Percentiles rank a stretch among this genome's conserved stretches.
These are phyloP conservation scores for Meta bourneti DNA, from an alignment of 2,888 invertebrate species.

Conservation along the genomic window DNA sequence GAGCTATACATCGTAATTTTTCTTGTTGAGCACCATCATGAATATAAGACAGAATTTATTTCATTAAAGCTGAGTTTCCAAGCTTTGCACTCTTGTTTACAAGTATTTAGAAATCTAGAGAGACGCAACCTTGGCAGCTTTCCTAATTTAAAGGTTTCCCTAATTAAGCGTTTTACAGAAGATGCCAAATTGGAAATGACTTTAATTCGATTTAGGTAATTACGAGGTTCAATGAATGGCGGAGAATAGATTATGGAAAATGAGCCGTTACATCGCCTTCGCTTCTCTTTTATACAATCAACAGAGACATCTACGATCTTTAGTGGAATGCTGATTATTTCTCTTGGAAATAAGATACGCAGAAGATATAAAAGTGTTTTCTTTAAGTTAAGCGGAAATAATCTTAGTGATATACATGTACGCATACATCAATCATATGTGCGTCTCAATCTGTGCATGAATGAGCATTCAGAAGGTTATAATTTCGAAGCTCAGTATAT, in stretches of 20 bases:
- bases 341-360: neutral
- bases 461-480: too few species aligned
- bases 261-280: constrained; percentile 4
- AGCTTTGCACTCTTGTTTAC: neutral
- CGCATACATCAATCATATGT: too few species aligned
- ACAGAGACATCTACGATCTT: neutral
- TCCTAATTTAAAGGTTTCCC: constrained; percentile 6
- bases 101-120: neutral
- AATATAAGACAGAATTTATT: neutral
- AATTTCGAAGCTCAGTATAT: too few species aligned
- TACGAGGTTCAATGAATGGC: constrained; percentile 1
- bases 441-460: too few species aligned
- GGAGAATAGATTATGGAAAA: constrained; percentile 21
- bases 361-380: too few species aligned
- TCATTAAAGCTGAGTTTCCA: neutral
- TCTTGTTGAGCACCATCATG: too few species aligned
- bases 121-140: neutral
- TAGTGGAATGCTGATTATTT: neutral
- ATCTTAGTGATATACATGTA: too few species aligned
- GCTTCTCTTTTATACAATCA: neutral
- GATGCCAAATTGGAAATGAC: constrained; percentile 21
- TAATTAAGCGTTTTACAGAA: constrained; percentile 3
- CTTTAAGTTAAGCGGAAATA: too few species aligned
- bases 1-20: too few species aligned
- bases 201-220: constrained; percentile 18